phyloP scores from a whole-genome alignment of 2,888 invertebrate species.

The Cosmia trapezina region DNA sequence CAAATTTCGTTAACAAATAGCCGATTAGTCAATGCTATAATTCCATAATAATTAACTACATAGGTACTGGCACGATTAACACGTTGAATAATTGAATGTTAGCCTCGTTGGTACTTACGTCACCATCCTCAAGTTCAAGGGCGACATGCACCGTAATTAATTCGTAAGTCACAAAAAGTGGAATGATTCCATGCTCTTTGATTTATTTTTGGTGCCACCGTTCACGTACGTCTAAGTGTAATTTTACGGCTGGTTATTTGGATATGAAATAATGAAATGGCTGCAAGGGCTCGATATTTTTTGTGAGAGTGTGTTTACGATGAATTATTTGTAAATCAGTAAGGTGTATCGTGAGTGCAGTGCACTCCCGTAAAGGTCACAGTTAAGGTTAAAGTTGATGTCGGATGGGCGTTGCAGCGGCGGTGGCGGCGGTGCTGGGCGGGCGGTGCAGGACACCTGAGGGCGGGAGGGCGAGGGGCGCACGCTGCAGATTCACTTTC shows the following conservation, averaged over 20 bases:
- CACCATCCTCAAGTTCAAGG: constrained; percentile 62
- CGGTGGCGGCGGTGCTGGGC: constrained; percentile 76
- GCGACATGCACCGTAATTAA: constrained; percentile 48
- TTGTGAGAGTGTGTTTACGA: constrained; percentile 4
- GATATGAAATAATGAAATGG: constrained; percentile 10
- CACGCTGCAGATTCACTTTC: constrained; percentile 90
- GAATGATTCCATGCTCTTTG: constrained; percentile 19
- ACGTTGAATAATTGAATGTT: constrained; percentile 49
- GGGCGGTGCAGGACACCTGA: constrained; percentile 82
- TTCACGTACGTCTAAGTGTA: not conserved
- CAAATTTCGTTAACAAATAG: constrained; percentile 1
- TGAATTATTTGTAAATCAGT: constrained; percentile 55
- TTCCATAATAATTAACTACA: constrained; percentile 9
- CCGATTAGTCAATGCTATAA: constrained; percentile 2
- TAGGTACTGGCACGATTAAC: constrained; percentile 18
- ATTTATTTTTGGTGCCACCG: constrained; percentile 23
- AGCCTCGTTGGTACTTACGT: constrained; percentile 44
- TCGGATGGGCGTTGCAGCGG: constrained; percentile 83
- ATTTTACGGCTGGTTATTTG: constrained; percentile 12
- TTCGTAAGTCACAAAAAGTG: constrained; percentile 41
- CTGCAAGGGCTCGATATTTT: not conserved
- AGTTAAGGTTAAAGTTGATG: constrained; percentile 89
- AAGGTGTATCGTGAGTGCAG: constrained; percentile 77
- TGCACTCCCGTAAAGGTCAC: constrained; percentile 88
- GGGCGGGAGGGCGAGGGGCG: constrained; percentile 77